Evolutionary conservation across 2,797 vertebrate species (phyloP).

Genomic region (Gambelia wislizenii): DNA sequence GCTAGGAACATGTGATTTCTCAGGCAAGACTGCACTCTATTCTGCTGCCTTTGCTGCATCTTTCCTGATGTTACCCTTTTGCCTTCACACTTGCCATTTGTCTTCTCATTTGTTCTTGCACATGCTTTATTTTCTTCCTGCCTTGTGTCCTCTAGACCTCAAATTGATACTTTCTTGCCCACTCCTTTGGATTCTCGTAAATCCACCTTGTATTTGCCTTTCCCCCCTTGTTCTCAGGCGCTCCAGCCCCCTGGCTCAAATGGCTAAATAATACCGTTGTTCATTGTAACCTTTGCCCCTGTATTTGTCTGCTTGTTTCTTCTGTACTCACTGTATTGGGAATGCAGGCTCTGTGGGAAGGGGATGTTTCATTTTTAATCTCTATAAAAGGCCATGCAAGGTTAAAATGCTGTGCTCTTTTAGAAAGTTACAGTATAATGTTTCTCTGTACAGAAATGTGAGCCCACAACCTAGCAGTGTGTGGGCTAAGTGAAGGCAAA

Average conservation of each 20-base stretch:
- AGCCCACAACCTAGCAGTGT: not conserved
- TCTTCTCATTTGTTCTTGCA: not conserved
- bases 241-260: rapidly evolving
- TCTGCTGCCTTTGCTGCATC: not conserved
- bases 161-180: not conserved
- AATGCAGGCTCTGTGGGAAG: slow-evolving; percentile 21
- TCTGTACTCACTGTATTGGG: slow-evolving; percentile 22
- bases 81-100: not conserved
- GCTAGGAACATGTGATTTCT: not conserved
- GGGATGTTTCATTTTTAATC: slow-evolving; percentile 44
- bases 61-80: not conserved
- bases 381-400: not conserved
- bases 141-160: not conserved
- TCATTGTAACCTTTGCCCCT: slow-evolving; percentile 9
- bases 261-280: not conserved
- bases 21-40: not conserved
- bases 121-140: not conserved
- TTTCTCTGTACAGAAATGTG: not conserved
- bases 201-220: not conserved
- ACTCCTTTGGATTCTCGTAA: not conserved
- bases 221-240: not conserved
- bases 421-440: not conserved
- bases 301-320: slow-evolving; percentile 31
- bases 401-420: slow-evolving; percentile 11
- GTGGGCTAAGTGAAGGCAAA: not conserved